These are phyloP conservation scores for Callimorpha dominula DNA, from an alignment of 2,888 invertebrate genomes.

Conservation along the genomic window DNA sequence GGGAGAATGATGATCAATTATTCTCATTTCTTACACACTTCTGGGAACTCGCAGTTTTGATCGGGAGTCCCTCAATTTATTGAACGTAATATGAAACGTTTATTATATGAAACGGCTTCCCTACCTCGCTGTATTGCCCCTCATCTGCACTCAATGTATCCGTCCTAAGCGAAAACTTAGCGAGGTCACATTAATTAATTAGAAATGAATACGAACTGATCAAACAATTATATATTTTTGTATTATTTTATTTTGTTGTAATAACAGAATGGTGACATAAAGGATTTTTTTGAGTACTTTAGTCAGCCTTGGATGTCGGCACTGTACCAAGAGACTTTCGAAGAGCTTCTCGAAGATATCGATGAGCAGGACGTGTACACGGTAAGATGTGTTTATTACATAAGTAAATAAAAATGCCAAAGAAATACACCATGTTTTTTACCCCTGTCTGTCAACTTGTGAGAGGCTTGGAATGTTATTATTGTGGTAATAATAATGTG, in stretches of 20 bases:
- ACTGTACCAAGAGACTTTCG: conserved; percentile 88
- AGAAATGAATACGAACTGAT: background rate
- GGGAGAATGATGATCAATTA: no score
- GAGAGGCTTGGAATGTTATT: background rate
- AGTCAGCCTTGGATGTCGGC: conserved; percentile 89
- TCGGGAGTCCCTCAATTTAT: no score
- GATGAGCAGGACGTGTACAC: conserved; percentile 69
- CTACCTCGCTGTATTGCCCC: no score
- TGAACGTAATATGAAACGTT: no score
- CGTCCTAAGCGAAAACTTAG: no score
- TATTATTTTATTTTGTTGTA: background rate
- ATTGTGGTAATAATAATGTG: background rate
- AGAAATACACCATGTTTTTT: background rate
- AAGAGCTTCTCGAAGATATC: conserved; percentile 71
- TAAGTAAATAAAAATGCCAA: background rate
- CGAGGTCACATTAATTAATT: no score
- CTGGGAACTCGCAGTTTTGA: no score
- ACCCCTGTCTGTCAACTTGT: background rate
- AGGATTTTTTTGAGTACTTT: conserved; percentile 90
- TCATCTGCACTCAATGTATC: no score
- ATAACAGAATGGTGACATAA: conserved; percentile 84
- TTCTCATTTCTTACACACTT: no score
- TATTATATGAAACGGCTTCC: no score
- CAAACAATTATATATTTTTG: background rate
- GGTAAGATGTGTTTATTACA: conserved; percentile 50